Base-by-base conservation (phyloP, 2,113 vertebrate species). In the Crotalus helleri region DNA sequence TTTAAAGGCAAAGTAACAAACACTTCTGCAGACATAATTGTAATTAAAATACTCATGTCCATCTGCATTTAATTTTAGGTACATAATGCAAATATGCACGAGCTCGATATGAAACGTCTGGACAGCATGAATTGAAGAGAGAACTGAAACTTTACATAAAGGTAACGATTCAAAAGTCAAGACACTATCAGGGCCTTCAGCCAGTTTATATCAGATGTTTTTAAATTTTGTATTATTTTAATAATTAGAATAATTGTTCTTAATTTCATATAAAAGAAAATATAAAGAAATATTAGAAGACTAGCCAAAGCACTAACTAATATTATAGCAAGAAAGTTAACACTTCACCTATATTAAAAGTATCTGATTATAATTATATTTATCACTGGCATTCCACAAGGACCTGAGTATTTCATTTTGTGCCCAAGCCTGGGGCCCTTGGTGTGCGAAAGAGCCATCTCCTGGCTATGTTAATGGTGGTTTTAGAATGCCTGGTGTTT, bases 1-100 rank as follows among this genome's bases (percentile, higher is more conserved):
- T 92, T 94, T 96, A 96, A 95, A 89, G 17, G 91, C 54, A 95
- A 96, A 94, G 94, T 93, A 61, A 88, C 91, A 96, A 91, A 95
- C 94, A 96, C 95, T 94, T 94, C 92, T 93, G 81, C 93, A 94
- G 7, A 92, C 91, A 26, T 93, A 96, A 93, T 92, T 3, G 92
- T 64, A 96, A 96, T 91, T 96, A 94, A 11, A 94, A 88, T 92
- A 96, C 93, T 95, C 61, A 93, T 95, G 96, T 97, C 91, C 33
- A 97, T 92, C 94, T 95, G 88, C 91, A 95, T 74, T 94, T 91
- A 92, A 49, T 96, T 97, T 96, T 94, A 93, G 92, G 94, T 94
- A 94, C 91, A 89, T 89, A 96, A 95, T 53, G 26, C 93, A 95
- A 97, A 94, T 44, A 92, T 94, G 21, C 86, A 92, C 2, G 46